phyloP scores from a whole-genome alignment of 2,113 vertebrate genomes.

The Dermatemys mawii region DNA sequence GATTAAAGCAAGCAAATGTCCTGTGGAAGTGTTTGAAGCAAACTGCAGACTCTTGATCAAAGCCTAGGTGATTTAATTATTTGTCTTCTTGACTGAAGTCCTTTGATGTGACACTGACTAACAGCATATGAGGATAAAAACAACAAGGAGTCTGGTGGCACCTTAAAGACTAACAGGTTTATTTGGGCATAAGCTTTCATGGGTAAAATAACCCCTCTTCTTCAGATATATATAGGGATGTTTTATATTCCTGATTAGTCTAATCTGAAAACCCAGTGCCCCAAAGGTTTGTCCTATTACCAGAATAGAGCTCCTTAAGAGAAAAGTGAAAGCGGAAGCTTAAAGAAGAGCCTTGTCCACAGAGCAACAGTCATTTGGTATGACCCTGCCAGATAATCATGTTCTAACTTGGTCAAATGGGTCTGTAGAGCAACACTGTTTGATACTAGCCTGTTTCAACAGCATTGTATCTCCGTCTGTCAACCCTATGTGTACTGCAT shows the following conservation, averaged over 20 bases:
- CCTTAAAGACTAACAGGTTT: too few species aligned
- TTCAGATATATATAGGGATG: not conserved
- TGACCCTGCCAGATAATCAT: not conserved
- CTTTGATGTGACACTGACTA: not conserved
- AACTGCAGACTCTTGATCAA: conserved; percentile 30
- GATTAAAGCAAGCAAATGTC: conserved; percentile 45
- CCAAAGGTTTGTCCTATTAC: not conserved
- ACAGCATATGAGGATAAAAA: not conserved
- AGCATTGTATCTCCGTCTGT: not conserved
- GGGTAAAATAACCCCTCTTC: too few species aligned
- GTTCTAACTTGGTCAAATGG: not conserved
- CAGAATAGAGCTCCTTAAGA: conserved; percentile 2
- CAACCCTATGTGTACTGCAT: not conserved
- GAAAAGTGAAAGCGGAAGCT: conserved; percentile 1
- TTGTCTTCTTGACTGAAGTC: not conserved
- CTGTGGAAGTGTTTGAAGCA: conserved; percentile 35
- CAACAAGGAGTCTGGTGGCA: too few species aligned
- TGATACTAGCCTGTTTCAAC: not conserved
- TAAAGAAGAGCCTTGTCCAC: not conserved
- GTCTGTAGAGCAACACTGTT: not conserved
- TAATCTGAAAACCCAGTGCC: not conserved
- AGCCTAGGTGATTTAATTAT: not conserved
- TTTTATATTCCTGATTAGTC: conserved; percentile 8
- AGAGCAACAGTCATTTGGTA: not conserved
- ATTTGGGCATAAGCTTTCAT: too few species aligned